phyloP scores from a whole-genome alignment of 2,113 vertebrate genomes.

The Polypterus bichir region DNA sequence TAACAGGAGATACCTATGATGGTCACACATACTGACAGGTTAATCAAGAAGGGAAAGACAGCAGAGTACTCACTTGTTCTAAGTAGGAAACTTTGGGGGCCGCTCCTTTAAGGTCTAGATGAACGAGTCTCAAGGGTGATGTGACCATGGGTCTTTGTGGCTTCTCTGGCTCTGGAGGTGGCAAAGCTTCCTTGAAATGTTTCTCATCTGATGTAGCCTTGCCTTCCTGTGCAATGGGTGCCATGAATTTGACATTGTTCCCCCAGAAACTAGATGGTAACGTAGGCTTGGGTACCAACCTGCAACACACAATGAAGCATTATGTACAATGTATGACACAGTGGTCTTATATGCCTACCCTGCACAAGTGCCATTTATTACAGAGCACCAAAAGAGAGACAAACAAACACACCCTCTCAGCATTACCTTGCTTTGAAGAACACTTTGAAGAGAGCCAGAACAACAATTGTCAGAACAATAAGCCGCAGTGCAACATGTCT shows the following conservation, averaged over 20 bases:
- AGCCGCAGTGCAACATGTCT: slow-evolving; percentile 27
- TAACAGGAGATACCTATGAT: too few relatives aligned
- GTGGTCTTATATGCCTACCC: too few relatives aligned
- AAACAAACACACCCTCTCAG: background rate
- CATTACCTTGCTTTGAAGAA: slow-evolving; percentile 36
- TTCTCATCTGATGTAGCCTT: background rate
- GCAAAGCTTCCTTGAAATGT: background rate
- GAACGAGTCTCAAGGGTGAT: slow-evolving; percentile 40
- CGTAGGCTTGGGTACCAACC: background rate
- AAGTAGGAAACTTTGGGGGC: slow-evolving; percentile 53
- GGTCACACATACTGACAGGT: too few relatives aligned
- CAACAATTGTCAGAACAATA: slow-evolving; percentile 27
- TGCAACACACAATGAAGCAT: background rate
- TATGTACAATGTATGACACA: too few relatives aligned
- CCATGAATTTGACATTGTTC: background rate
- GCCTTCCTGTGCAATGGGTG: background rate
- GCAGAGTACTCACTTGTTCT: slow-evolving; percentile 42
- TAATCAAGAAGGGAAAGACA: too few relatives aligned
- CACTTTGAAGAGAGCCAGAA: slow-evolving; percentile 35
- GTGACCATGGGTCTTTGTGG: background rate
- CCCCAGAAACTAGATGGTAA: background rate
- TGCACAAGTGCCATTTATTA: too few relatives aligned
- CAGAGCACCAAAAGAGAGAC: background rate
- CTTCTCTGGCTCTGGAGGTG: background rate
- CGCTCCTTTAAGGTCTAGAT: slow-evolving; percentile 65